phyloP scores from a whole-genome alignment of 1,140 invertebrate species.

The Heliconius eleuchia region DNA sequence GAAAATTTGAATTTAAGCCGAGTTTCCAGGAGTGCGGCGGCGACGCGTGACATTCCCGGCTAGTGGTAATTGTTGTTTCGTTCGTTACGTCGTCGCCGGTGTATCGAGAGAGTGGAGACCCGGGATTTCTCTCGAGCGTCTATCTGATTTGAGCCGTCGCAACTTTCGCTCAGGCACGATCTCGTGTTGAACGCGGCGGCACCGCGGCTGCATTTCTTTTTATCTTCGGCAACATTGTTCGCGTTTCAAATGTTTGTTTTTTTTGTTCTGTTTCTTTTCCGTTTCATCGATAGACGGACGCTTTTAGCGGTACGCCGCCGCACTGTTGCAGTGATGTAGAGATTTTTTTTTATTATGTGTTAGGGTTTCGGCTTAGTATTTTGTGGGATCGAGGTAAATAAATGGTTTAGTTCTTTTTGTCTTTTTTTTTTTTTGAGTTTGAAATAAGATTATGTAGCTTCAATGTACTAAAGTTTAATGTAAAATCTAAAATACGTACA shows the following conservation, averaged over 20 bases:
- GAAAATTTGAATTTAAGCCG: constrained; percentile 12
- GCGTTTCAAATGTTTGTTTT: constrained; percentile 48
- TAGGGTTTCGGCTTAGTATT: constrained; percentile 23
- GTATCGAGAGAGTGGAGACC: constrained; percentile 52
- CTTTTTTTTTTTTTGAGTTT: neutral
- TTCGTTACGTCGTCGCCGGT: constrained; percentile 53
- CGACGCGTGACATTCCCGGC: constrained; percentile 68
- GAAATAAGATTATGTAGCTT: neutral
- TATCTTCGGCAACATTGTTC: constrained; percentile 55
- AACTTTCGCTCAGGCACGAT: constrained; percentile 69
- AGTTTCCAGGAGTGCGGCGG: constrained; percentile 21
- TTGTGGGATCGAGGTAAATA: neutral
- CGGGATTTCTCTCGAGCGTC: constrained; percentile 66
- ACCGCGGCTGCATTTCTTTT: constrained; percentile 53
- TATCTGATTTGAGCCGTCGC: constrained; percentile 67
- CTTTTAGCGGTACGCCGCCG: constrained; percentile 41
- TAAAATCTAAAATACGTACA: neutral
- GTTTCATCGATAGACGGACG: constrained; percentile 44
- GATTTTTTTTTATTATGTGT: constrained; percentile 23
- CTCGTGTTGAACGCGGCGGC: constrained; percentile 47
- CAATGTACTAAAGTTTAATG: neutral
- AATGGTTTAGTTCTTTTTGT: neutral
- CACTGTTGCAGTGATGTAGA: constrained; percentile 38
- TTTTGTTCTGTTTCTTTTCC: constrained; percentile 28
- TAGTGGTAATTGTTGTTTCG: constrained; percentile 64